Evolutionary conservation across 2,797 vertebrate genomes (phyloP).

Genomic region (Sciurus vulgaris): DNA sequence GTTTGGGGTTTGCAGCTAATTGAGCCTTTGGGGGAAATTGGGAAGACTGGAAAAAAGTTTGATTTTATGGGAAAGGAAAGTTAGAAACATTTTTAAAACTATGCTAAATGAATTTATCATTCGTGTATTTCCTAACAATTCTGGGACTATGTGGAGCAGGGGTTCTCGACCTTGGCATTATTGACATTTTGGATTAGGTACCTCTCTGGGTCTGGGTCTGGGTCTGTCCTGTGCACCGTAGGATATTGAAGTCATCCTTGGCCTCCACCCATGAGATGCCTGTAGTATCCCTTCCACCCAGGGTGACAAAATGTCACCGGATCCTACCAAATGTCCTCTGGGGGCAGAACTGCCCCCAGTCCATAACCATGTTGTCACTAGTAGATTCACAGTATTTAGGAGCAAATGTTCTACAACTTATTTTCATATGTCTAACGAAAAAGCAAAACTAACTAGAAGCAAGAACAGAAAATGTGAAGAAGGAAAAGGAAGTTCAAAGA

Average conservation of each 20-base stretch:
- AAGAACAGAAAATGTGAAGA: not conserved
- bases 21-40: not conserved
- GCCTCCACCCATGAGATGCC: too few species aligned
- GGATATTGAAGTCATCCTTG: too few species aligned
- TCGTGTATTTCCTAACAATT: not conserved
- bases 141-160: not conserved
- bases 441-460: not conserved
- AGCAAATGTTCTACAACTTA: not conserved
- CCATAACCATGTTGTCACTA: not conserved
- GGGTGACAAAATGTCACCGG: not conserved
- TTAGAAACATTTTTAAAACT: not conserved
- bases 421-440: not conserved
- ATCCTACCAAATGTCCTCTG: too few species aligned
- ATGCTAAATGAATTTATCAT: not conserved
- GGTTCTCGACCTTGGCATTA: rapidly evolving
- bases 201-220: too few species aligned
- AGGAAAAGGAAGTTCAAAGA: not conserved
- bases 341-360: not conserved
- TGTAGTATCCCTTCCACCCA: not conserved
- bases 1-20: not conserved
- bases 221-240: rapidly evolving
- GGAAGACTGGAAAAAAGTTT: not conserved
- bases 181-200: too few species aligned
- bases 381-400: not conserved
- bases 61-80: not conserved